Conservation (phyloP, 2,113 vertebrate species). For the Pungitius pungitius region DNA sequence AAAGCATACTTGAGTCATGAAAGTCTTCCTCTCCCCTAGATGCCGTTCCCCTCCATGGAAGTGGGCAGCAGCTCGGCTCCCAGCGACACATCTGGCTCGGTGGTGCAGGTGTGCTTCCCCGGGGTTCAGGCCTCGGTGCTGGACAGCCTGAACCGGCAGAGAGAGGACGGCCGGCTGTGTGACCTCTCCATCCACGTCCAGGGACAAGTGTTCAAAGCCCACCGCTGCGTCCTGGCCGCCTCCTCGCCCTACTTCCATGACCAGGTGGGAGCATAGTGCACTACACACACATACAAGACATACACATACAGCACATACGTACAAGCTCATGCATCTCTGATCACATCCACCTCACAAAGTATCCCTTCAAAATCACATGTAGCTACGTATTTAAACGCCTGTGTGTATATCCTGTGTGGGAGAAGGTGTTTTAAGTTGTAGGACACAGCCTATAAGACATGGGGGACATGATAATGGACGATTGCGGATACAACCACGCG, state of each 20-base stretch:
- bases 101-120: constrained; percentile 90
- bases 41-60: constrained; percentile 68
- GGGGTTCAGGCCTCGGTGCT: constrained; percentile 85
- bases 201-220: constrained; percentile 84
- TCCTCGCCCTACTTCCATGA: constrained; percentile 88
- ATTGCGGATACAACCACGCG: too few relatives aligned
- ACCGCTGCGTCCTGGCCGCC: constrained; percentile 85
- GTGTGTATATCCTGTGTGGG: too few relatives aligned
- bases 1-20: background rate
- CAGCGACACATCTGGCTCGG: constrained; percentile 53
- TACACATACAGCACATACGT: background rate
- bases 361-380: background rate
- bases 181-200: constrained; percentile 87
- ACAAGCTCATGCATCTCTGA: background rate
- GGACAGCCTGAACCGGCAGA: constrained; percentile 89
- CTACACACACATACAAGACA: too few relatives aligned
- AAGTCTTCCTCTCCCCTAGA: constrained; percentile 30
- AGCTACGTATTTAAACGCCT: background rate
- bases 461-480: background rate
- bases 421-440: background rate
- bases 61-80: constrained; percentile 68
- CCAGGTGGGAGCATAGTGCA: constrained; percentile 73
- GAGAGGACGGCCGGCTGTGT: constrained; percentile 87
- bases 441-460: background rate
- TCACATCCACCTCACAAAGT: background rate